Evolutionary conservation across 1,140 invertebrate species (phyloP), one percentile per base, ranked within the genome.

Genomic region (Drosophila kikkawai): DNA sequence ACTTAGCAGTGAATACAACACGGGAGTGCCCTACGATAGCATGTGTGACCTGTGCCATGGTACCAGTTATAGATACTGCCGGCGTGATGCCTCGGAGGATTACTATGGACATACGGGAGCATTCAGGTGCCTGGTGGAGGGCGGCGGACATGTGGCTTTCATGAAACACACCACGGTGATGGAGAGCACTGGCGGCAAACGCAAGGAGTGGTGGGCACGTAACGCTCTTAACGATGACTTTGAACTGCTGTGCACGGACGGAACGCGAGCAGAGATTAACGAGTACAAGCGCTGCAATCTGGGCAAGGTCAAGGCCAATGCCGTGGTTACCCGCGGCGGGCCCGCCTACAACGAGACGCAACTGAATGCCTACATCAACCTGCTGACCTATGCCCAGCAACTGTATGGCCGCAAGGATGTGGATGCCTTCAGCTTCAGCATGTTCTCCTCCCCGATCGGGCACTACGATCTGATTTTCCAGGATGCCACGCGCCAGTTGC

Each of bases 21-120:
- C 94, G 73, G 95, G 96, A 1, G 95, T 96, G 19, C 96, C 96
- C n/a, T 96, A 98, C 80, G 95, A 98, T 91, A 96, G 98, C 90
- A 95, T 99, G 93, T 99, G 98, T 92, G 97, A 99, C 92, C 94
- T 99, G 1, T 99, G 99, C 92, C 97, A 98, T 76, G 98, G 98
- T 1, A 94, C 96, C 0, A 97, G 97, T 47, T 96, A 93, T 77
- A 93, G 96, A 58, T 97, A 97, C 93, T 99, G 98, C 91, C 94
- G 95, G 57, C 93, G 98, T 55, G 97, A 98, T 91, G 96, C 97
- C 44, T 95, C 96, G 0, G 98, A 99, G 93, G 96, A 97, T 81
- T 99, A 97, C 86, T 99, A 96, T 91, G 97, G 98, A 0, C 95
- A 97, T 80, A 97, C 96, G 19, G 98, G 98, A 56, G 98, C 98